Conservation (phyloP, 1,140 invertebrate species). For the Sycophaga agraensis region DNA sequence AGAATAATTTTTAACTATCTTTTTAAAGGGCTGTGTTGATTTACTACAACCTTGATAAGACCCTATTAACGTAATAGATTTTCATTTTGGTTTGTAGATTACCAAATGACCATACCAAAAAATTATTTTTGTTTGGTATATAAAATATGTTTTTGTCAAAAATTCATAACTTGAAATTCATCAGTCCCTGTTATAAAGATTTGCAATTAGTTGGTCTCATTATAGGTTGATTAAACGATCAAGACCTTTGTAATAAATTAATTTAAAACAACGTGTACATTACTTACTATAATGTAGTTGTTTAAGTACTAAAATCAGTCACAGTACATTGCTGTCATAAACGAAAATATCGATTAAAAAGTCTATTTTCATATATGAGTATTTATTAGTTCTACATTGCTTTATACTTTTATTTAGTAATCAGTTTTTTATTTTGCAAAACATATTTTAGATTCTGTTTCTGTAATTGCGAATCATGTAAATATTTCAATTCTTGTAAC, state of each 20-base stretch:
- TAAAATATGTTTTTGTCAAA: slow-evolving; percentile 6
- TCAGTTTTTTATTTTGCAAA: slow-evolving; percentile 2
- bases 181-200: slow-evolving; percentile 12
- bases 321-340: slow-evolving; percentile 16
- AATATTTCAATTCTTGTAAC: slow-evolving; percentile 23
- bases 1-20: slow-evolving; percentile 19
- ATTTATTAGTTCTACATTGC: slow-evolving; percentile 22
- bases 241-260: slow-evolving; percentile 11
- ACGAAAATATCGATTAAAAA: slow-evolving; percentile 5
- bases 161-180: background rate
- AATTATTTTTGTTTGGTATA: slow-evolving; percentile 13
- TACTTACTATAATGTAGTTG: slow-evolving; percentile 16
- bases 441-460: slow-evolving; percentile 18
- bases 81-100: slow-evolving; percentile 19
- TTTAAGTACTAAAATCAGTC: slow-evolving; percentile 11
- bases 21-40: slow-evolving; percentile 15
- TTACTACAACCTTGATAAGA: slow-evolving; percentile 10
- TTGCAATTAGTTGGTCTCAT: slow-evolving; percentile 6
- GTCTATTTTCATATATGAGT: slow-evolving; percentile 24
- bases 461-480: slow-evolving; percentile 25
- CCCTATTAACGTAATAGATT: background rate
- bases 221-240: background rate
- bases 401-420: slow-evolving; percentile 11
- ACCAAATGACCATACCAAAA: slow-evolving; percentile 14
- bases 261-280: slow-evolving; percentile 20